phyloP scores from a whole-genome alignment of 1,140 invertebrate genomes.

The Brachionus angularis region DNA sequence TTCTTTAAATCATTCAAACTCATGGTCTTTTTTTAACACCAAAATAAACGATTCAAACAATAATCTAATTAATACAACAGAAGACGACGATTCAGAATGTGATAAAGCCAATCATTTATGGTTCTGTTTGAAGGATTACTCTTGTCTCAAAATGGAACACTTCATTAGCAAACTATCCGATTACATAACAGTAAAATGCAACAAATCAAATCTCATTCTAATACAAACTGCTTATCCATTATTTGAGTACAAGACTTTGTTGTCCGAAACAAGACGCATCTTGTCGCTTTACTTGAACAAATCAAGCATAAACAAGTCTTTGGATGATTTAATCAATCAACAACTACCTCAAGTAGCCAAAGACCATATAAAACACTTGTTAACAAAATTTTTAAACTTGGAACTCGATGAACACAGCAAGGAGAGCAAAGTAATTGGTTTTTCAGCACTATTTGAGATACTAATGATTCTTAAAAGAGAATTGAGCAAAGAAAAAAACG shows the following conservation, averaged over 20 bases:
- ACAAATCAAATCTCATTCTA: slow-evolving; percentile 10
- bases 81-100: slow-evolving; percentile 31
- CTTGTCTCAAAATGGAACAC: slow-evolving; percentile 32
- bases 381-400: slow-evolving; percentile 33
- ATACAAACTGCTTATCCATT: slow-evolving; percentile 34
- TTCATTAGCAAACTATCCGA: slow-evolving; percentile 22
- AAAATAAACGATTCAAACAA: no score
- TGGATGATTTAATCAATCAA: slow-evolving; percentile 16
- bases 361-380: slow-evolving; percentile 8
- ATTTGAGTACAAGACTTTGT: slow-evolving; percentile 24
- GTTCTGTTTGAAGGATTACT: slow-evolving; percentile 39
- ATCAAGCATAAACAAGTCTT: slow-evolving; percentile 1
- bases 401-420: not conserved
- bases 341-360: slow-evolving; percentile 16
- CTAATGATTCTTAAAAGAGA: slow-evolving; percentile 40
- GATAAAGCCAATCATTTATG: not conserved
- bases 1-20: no score
- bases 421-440: slow-evolving; percentile 8
- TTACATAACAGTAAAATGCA: slow-evolving; percentile 15
- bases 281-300: slow-evolving; percentile 26
- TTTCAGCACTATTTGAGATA: slow-evolving; percentile 35
- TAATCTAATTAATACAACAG: no score
- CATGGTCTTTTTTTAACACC: no score
- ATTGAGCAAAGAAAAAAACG: slow-evolving; percentile 41
- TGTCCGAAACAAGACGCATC: slow-evolving; percentile 38